Evolutionary conservation across 2,797 vertebrate species (phyloP).

Genomic region (Gambelia wislizenii): DNA sequence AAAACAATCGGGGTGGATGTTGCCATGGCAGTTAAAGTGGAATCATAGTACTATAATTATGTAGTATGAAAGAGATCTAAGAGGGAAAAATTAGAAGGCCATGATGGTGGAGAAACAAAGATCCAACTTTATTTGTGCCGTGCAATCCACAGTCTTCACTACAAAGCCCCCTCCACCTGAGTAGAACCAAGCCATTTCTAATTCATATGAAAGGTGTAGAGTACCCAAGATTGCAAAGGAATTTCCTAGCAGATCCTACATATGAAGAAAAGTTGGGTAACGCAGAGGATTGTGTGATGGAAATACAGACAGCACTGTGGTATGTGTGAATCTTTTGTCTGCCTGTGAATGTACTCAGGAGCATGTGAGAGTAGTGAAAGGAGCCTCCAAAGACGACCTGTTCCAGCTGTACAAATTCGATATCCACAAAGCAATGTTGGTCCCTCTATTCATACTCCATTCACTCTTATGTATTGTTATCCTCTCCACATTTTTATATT

Average conservation of each 20-base stretch:
- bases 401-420: neutral
- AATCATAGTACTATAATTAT: too few relatives aligned
- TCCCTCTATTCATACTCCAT: neutral
- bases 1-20: too few relatives aligned
- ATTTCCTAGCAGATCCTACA: too few relatives aligned
- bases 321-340: neutral
- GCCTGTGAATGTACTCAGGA: neutral
- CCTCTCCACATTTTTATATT: neutral
- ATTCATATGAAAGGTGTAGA: too few relatives aligned
- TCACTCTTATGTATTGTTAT: neutral
- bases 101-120: too few relatives aligned
- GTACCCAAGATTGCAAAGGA: neutral
- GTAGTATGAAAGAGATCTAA: neutral
- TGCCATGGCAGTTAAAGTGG: too few relatives aligned
- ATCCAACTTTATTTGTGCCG: too few relatives aligned
- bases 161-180: neutral
- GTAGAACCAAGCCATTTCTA: neutral
- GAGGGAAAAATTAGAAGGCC: neutral
- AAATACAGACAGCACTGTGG: neutral
- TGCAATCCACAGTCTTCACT: neutral
- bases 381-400: neutral
- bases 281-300: neutral
- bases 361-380: neutral
- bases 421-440: neutral
- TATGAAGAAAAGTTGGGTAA: neutral